Base-by-base conservation (phyloP, 2,888 invertebrate genomes). In the Pterostichus madidus region DNA sequence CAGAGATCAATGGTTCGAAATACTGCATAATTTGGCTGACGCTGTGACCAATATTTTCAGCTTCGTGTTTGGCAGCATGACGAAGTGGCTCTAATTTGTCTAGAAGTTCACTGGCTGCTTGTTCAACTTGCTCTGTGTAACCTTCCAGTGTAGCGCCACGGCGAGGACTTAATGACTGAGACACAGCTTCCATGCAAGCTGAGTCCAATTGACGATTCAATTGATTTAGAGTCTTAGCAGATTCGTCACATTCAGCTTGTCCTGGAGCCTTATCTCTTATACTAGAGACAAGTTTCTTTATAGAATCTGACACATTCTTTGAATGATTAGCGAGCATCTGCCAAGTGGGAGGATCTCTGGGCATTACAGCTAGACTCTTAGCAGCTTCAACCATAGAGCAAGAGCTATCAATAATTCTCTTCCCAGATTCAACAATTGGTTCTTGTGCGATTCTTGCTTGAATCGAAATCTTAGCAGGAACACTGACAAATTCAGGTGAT, bases 241-340 rank as follows among this genome's bases (percentile, higher is more conserved):
- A 97, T 0, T 93, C 92, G 64, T 96, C 95, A 89, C 99, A 98
- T 89, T 99, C 99, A 4, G 95, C 94, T 89, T 99, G 98, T 0
- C 99, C 99, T 0, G 99, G 99, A 0, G 99, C 98, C 87, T 97
- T 97, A 88, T 98, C 98, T 78, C 96, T 94, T 86, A 99, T 97
- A 85, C 97, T 96, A 11, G 97, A 94, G 4, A 99, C 98, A 4
- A 99, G 93, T 10, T 94, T 94, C 90, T 99, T 99, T 88, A 99
- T 99, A 35, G 98, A 96, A 89, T 99, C 99, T 0, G 98, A 98
- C 0, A 99, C 98, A 76, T 94, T 95, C 89, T 98, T 98, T 88
- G 98, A 98, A 91, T 98, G 97, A 86, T 94, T 94, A 0, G 99
- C 98, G 84, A 99, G 93, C 83, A 95, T 92, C 89, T 98, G 98